Base-by-base conservation (phyloP, 2,797 vertebrate species). In the Crax fasciolata region DNA sequence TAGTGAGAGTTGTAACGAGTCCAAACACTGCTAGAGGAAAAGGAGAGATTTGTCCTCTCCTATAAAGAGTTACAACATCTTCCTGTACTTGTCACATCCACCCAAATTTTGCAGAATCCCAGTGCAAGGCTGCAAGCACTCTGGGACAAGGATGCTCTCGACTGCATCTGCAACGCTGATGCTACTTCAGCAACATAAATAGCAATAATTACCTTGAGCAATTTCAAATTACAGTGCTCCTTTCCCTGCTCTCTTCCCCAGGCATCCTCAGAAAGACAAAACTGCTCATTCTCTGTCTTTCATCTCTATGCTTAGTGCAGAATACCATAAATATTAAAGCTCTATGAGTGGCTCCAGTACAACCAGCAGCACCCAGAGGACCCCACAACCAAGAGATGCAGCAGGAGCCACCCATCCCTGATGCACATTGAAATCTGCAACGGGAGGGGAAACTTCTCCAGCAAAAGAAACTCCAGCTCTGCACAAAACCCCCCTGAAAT, bases 211-310 rank as follows among this genome's bases (percentile, higher is more conserved):
- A 57, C 35, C 46, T 23, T 24, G 13, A 46, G 66, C 28, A 35
- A 35, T 35, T 35, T 35, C 35, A 35, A 35, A 35, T 35, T 4
- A 0, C 20, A 23, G 9, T 0, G 2, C 17, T 58, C 23, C 35
- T n/a, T 43, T 30, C 68, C 43, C 25, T 24, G 21, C 30, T 74
- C 35, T 19, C 43, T 11, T 55, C 15, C 35, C 21, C 54, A 55
- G 20, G 15, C 41, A 43, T 43, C 41, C 41, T 43, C 41, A 43
- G 15, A 43, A 15, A 43, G 41, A 12, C 12, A 43, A 43, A 43
- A 43, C 12, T 15, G 15, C 11, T 43, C 41, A 43, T 43, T 43
- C 41, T 43, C 41, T 43, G 41, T 43, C 41, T 15, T 43, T 43
- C 41, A 43, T 15, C 41, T 43, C 41, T 43, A 43, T 43, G 15